phyloP scores from a whole-genome alignment of 2,888 invertebrate genomes.

The Troglohyphantes excavatus region DNA sequence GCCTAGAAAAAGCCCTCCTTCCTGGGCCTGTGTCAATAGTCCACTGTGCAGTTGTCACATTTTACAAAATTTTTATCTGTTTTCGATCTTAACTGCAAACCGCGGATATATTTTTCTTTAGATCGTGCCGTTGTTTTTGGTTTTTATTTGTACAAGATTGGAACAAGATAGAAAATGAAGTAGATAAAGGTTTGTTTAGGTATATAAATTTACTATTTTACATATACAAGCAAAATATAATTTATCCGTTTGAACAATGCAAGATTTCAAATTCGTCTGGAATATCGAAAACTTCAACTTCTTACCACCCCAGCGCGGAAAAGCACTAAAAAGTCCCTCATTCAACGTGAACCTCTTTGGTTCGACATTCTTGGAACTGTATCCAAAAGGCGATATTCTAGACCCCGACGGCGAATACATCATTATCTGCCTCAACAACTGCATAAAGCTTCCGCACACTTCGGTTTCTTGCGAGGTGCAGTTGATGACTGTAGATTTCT shows the following conservation, averaged over 20 bases:
- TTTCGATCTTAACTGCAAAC: no score
- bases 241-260: neutral
- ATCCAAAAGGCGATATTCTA: conserved; percentile 24
- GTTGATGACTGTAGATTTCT: neutral
- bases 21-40: no score
- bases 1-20: no score
- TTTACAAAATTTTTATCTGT: no score
- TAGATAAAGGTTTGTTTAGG: no score
- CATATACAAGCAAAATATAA: no score
- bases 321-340: conserved; percentile 28
- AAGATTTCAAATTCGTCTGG: conserved; percentile 23
- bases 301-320: conserved; percentile 7
- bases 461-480: neutral
- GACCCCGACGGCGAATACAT: conserved; percentile 10
- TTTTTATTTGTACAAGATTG: no score
- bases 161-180: no score
- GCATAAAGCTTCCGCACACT: neutral
- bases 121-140: no score
- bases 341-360: neutral
- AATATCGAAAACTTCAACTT: conserved; percentile 36
- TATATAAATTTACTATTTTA: no score
- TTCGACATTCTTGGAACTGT: conserved; percentile 16
- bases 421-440: neutral
- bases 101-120: no score
- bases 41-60: no score